Base-by-base conservation (phyloP, 2,113 vertebrate genomes). In the Albula goreensis region DNA sequence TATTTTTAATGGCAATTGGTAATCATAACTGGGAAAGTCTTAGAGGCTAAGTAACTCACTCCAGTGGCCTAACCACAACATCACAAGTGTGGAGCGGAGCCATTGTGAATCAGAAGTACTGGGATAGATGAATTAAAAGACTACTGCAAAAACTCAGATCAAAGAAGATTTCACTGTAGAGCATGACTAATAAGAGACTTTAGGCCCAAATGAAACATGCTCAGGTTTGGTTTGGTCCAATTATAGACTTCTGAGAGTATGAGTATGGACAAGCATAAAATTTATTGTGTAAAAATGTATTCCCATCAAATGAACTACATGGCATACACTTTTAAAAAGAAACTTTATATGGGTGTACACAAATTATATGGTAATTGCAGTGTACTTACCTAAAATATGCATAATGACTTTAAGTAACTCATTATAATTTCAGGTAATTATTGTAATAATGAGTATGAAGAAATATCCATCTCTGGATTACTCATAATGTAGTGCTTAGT, bases 191-290 rank as follows among this genome's bases (percentile, higher is more conserved):
- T 80, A 19, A 80, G 78, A 80, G 78, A 80, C 13, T 50, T 74
- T 74, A 74, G 70, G 19, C 70, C 70, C 50, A 80, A 80, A 80
- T 80, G 41, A 51, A 50, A 80, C 78, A 50, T 17, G n/a, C 70
- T 9, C 17, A 80, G 19, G 25, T 19, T 80, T 80, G 78, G 50
- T 50, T 80, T 50, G 50, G 50, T 51, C 78, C 17, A 50, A 51
- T 50, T 50, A 80, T 80, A 49, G 41, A 80, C 78, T 80, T 17
- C 70, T 31, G 70, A 74, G 70, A 74, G 70, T n/a, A 11, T 48
- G 2, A 17, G 17, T 3, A 49, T 50, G 78, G 78, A 8, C 9
- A 50, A 50, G 50, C 78, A 80, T 74, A 13, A 74, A n/a, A 74
- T 80, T 3, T 50, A 17, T 12, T 50, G 15, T 50, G 5, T 5